Evolutionary conservation across 2,888 invertebrate species (phyloP).

Genomic region (Meganola albula): DNA sequence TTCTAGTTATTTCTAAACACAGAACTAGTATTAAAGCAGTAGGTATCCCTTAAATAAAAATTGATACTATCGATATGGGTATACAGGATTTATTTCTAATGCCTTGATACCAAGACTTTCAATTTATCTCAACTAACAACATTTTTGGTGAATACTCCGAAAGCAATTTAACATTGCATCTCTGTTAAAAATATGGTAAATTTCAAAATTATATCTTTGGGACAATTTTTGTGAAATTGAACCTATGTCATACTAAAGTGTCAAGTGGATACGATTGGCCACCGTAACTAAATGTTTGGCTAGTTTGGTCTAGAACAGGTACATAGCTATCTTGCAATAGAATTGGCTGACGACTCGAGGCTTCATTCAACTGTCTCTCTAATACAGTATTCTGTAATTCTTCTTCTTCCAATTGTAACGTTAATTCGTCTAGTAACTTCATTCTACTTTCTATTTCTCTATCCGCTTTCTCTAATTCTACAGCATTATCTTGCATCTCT

Average conservation of each 20-base stretch:
- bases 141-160: too few relatives aligned
- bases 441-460: slow-evolving; percentile 73
- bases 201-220: slow-evolving; percentile 34
- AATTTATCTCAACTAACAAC: too few relatives aligned
- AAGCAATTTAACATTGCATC: too few relatives aligned
- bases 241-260: slow-evolving; percentile 67
- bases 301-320: slow-evolving; percentile 60
- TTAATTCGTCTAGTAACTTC: slow-evolving; percentile 73
- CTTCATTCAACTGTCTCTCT: slow-evolving; percentile 65
- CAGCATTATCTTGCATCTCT: slow-evolving; percentile 74
- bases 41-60: too few relatives aligned
- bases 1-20: not conserved
- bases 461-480: slow-evolving; percentile 69
- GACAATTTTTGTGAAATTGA: slow-evolving; percentile 27
- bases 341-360: slow-evolving; percentile 66
- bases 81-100: too few relatives aligned
- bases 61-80: too few relatives aligned
- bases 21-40: slow-evolving; percentile 12
- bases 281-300: slow-evolving; percentile 30
- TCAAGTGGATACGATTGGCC: slow-evolving; percentile 57
- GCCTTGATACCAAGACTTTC: too few relatives aligned
- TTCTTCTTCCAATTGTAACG: slow-evolving; percentile 71
- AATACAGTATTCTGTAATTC: slow-evolving; percentile 68
- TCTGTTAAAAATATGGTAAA: slow-evolving; percentile 33
- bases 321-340: slow-evolving; percentile 66